Percentiles rank a stretch among this genome's conserved stretches.
These are phyloP conservation scores for Lapara coniferarum DNA, from an alignment of 2,888 invertebrate species.

Conservation along the genomic window DNA sequence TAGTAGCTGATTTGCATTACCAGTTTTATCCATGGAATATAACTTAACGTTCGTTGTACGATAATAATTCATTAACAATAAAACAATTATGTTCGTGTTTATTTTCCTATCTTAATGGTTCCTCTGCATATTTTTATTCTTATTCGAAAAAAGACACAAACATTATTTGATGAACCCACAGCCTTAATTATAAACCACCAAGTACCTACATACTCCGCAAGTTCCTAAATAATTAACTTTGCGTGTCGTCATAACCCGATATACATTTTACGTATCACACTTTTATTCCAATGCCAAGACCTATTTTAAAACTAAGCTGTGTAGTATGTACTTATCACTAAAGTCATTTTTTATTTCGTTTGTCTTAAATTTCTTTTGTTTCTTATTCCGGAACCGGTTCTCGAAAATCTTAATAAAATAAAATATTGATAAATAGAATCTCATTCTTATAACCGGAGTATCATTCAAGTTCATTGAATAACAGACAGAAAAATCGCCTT, in stretches of 20 bases:
- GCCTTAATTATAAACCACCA: too few species aligned
- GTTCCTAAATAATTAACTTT: too few species aligned
- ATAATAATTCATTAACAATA: not conserved
- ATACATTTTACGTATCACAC: too few species aligned
- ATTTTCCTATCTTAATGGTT: too few species aligned
- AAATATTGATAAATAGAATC: not conserved
- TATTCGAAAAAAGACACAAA: too few species aligned
- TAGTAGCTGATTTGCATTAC: constrained; percentile 4
- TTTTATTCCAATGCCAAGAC: too few species aligned
- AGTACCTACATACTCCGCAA: too few species aligned
- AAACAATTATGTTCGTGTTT: not conserved
- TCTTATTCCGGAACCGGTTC: not conserved
- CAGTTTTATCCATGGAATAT: too few species aligned
- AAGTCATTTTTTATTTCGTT: not conserved
- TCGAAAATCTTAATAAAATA: not conserved
- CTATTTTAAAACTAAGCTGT: not conserved
- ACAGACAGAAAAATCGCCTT: not conserved
- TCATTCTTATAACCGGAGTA: not conserved
- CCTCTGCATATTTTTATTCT: too few species aligned
- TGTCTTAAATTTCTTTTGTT: not conserved
- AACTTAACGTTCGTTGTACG: not conserved
- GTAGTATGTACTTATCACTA: not conserved
- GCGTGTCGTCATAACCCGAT: too few species aligned
- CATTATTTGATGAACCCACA: too few species aligned
- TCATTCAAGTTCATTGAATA: constrained; percentile 3